Evolutionary conservation across 2,113 vertebrate genomes (phyloP).

Genomic region (Pygoscelis adeliae): DNA sequence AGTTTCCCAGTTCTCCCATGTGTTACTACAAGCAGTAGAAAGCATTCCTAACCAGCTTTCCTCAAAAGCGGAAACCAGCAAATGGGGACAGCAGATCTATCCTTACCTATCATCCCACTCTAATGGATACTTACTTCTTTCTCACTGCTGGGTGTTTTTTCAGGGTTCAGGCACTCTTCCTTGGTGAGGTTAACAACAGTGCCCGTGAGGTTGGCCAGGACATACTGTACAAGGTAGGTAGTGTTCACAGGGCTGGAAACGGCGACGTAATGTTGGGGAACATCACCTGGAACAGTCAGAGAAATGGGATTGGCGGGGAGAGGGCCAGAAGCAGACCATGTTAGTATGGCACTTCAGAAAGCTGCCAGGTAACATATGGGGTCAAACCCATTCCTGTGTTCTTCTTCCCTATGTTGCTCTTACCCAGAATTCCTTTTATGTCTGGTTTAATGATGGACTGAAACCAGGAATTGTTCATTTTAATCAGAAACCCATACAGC

Average conservation of each 20-base stretch:
- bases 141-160: constrained; percentile 67
- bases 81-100: not conserved
- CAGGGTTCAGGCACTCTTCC: constrained; percentile 82
- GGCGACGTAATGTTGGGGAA: constrained; percentile 86
- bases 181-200: constrained; percentile 74
- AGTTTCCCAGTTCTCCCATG: not conserved
- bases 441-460: constrained; percentile 83
- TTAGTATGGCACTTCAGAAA: not conserved
- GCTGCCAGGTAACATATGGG: not conserved
- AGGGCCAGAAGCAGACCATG: not conserved
- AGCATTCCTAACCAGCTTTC: not conserved
- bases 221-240: constrained; percentile 80
- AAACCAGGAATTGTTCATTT: constrained; percentile 92
- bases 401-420: not conserved
- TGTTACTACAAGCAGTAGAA: not conserved
- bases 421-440: constrained; percentile 73
- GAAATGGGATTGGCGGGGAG: not conserved
- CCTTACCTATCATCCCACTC: not conserved
- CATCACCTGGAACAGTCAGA: constrained; percentile 67
- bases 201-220: constrained; percentile 90
- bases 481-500: constrained; percentile 88
- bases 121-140: constrained; percentile 75
- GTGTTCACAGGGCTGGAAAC: constrained; percentile 76
- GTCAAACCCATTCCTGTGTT: not conserved
- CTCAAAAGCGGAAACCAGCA: not conserved